These are phyloP conservation scores for Cerastoderma edule DNA, from an alignment of 2,888 invertebrate genomes.

Conservation along the genomic window DNA sequence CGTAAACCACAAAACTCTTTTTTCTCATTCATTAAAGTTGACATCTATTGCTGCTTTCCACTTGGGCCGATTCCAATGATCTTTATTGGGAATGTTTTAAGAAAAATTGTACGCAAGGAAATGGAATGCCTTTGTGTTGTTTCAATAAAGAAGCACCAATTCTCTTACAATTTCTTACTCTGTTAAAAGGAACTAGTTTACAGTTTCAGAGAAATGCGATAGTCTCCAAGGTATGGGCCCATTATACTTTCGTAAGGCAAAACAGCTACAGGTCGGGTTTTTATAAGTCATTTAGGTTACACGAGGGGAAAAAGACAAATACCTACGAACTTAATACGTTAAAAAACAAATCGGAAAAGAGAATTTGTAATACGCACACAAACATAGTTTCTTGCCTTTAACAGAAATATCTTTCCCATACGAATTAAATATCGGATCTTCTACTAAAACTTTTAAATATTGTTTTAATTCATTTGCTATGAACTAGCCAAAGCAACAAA, in stretches of 20 bases:
- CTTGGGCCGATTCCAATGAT: neutral
- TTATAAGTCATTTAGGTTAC: neutral
- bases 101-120: too few relatives aligned
- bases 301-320: neutral
- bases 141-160: too few relatives aligned
- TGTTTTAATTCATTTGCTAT: too few relatives aligned
- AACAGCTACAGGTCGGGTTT: neutral
- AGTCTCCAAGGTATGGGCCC: neutral
- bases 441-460: too few relatives aligned
- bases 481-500: too few relatives aligned
- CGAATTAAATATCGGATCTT: too few relatives aligned
- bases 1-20: constrained; percentile 6
- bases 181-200: too few relatives aligned
- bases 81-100: neutral
- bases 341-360: too few relatives aligned
- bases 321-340: too few relatives aligned
- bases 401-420: too few relatives aligned
- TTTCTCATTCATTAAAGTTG: neutral
- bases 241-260: neutral
- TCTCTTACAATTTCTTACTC: too few relatives aligned
- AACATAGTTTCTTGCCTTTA: neutral
- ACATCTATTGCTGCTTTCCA: neutral
- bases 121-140: neutral
- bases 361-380: neutral
- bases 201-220: neutral